Evolutionary conservation across 2,888 invertebrate species (phyloP).

Genomic region (Ischnura elegans): DNA sequence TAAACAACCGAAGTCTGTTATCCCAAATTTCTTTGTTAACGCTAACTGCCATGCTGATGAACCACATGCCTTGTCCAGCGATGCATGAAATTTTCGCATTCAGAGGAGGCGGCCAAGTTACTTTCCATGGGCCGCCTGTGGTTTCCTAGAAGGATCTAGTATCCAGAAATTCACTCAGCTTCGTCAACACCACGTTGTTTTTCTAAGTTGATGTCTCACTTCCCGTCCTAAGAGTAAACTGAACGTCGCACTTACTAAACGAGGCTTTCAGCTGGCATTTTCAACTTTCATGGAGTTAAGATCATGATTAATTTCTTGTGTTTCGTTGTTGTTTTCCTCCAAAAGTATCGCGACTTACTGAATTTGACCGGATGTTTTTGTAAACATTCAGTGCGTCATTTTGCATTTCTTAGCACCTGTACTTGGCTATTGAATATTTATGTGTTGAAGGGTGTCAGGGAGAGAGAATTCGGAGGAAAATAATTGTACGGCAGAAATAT

Average conservation of each 20-base stretch:
- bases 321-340: neutral
- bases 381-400: too few relatives aligned
- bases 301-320: neutral
- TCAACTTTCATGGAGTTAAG: neutral
- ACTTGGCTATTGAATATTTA: too few relatives aligned
- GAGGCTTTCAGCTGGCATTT: neutral
- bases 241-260: neutral
- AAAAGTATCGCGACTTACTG: neutral
- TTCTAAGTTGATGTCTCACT: neutral
- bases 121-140: neutral
- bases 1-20: too few relatives aligned
- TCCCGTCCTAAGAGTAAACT: neutral
- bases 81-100: neutral
- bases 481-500: too few relatives aligned
- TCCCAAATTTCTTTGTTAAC: too few relatives aligned
- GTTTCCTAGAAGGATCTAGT: neutral
- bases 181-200: neutral
- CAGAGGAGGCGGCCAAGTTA: neutral
- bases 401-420: too few relatives aligned
- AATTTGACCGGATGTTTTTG: too few relatives aligned
- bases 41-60: too few relatives aligned
- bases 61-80: neutral
- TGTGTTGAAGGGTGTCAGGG: too few relatives aligned
- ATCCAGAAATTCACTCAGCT: neutral
- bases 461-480: too few relatives aligned